Evolutionary conservation across 2,797 vertebrate species (phyloP), one percentile per base, ranked within the genome.

Genomic region (Calcarius lapponicus): DNA sequence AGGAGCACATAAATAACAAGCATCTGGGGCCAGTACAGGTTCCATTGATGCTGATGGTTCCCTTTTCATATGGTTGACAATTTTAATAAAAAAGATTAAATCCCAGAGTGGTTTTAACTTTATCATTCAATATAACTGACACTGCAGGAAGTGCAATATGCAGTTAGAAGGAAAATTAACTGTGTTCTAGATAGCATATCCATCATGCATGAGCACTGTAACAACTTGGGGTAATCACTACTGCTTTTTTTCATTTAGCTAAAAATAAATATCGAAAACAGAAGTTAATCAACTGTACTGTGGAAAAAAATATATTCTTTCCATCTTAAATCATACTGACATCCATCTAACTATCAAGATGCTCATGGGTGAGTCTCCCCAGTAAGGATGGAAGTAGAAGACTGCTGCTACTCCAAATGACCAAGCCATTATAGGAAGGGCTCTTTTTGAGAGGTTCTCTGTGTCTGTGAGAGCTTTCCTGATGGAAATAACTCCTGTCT

Each of bases 151-250:
- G 72, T 56, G 31, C 69, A 95, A 94, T 94, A 74, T 80, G 70
- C 31, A 72, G 95, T 93, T 94, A 89, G 60, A 93, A 97, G 84
- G 72, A 88, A 95, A 96, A 93, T 96, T 73, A 95, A 83, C 70
- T 80, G 26, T 78, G 75, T 79, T 95, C 61, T 88, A n/a, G 34
- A 73, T 18, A 61, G 36, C 70, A 69, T 88, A 96, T 88, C 57
- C 48, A 96, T 94, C 74, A 80, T 57, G 28, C 2, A 4, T 2
- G 2, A 91, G 50, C 62, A 95, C 34, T 78, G 66, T 26, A 89
- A 92, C 60, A 92, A 48, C 64, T 92, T 78, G 16, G 24, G 38
- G 48, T 92, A 90, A 96, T 89, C 31, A 15, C 72, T 47, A 79
- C 54, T 76, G 67, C 34, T 71, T 93, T 93, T 93, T 96, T 73